Evolutionary conservation across 1,140 invertebrate genomes (phyloP).

Genomic region (Achatina immaculata): DNA sequence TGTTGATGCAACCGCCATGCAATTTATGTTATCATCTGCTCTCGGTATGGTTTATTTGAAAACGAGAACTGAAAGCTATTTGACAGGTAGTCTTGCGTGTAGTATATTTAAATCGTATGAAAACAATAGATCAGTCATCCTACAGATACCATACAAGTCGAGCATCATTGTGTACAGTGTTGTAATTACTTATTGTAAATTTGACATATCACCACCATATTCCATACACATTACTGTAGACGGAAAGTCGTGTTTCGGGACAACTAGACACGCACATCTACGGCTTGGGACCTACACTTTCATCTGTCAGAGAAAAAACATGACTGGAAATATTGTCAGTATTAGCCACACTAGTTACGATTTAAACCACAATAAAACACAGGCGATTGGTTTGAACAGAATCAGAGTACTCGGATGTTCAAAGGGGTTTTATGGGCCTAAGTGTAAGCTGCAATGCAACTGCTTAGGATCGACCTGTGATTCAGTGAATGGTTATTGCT

Average conservation of each 20-base stretch:
- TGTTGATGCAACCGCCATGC: no score
- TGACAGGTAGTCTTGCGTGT: background rate
- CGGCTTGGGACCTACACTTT: background rate
- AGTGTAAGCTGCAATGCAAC: background rate
- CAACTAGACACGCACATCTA: background rate
- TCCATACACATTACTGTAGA: background rate
- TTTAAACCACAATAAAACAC: background rate
- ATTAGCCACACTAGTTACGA: conserved; percentile 1
- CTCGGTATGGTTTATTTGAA: no score
- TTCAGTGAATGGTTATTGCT: background rate
- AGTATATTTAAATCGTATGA: background rate
- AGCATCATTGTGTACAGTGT: background rate
- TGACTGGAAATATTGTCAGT: background rate
- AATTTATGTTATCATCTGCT: no score
- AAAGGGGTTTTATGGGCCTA: background rate
- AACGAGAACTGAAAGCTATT: background rate
- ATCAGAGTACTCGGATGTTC: background rate
- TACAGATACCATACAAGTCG: background rate
- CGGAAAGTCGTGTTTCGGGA: background rate
- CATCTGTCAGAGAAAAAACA: background rate
- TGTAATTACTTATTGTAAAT: background rate
- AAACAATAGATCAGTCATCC: background rate
- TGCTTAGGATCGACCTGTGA: background rate
- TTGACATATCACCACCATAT: background rate
- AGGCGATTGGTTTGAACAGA: background rate